phyloP scores from a whole-genome alignment of 2,797 vertebrate genomes.

The Lateolabrax maculatus region DNA sequence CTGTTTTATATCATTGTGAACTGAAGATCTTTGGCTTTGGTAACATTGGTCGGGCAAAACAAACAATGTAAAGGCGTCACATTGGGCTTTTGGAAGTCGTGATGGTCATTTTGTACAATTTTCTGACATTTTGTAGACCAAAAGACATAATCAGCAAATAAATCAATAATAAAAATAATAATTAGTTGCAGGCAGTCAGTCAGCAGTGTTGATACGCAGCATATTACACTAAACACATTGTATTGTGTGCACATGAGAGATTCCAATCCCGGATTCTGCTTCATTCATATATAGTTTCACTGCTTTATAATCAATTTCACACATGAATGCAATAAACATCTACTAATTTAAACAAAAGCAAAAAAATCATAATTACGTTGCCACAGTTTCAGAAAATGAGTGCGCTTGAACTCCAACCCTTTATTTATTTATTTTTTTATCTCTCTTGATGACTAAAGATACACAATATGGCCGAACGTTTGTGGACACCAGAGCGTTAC shows the following conservation, averaged over 20 bases:
- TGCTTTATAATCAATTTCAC: not conserved
- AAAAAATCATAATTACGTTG: not conserved
- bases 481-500: not conserved
- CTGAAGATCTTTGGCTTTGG: not conserved
- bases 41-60: not conserved
- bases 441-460: not conserved
- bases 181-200: no score
- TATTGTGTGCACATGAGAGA: no score
- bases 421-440: no score
- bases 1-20: not conserved
- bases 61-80: not conserved
- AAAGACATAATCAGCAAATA: no score
- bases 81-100: not conserved
- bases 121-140: no score
- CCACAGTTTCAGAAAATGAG: not conserved
- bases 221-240: not conserved
- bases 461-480: not conserved
- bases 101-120: no score
- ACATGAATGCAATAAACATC: not conserved
- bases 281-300: not conserved
- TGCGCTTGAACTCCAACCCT: no score
- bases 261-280: no score
- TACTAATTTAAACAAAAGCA: conserved; percentile 3
- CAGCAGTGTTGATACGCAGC: not conserved
- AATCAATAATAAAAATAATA: not conserved